Evolutionary conservation across 2,797 vertebrate genomes (phyloP).

Genomic region (Acrossocheilus wenchowensis): DNA sequence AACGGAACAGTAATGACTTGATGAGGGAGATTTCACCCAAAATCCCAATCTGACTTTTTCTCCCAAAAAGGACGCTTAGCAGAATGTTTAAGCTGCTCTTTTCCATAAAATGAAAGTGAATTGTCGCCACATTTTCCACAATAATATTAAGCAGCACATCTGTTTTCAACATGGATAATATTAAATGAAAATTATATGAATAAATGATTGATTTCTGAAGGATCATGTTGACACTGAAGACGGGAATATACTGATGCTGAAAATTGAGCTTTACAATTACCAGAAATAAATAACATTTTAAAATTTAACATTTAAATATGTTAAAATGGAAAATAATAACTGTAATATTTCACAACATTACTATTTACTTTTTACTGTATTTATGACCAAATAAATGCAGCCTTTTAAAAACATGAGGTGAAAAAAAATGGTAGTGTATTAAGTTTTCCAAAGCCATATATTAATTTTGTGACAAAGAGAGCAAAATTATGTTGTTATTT

Average conservation of each 20-base stretch:
- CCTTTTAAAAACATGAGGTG: not conserved
- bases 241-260: not conserved
- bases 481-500: not conserved
- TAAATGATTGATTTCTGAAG: not conserved
- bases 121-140: not conserved
- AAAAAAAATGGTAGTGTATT: not conserved
- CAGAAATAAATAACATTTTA: not conserved
- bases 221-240: not conserved
- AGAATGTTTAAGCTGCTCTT: not conserved
- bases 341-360: not conserved
- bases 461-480: not conserved
- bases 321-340: not conserved
- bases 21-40: not conserved
- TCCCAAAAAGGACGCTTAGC: not conserved
- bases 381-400: not conserved
- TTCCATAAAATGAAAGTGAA: not conserved
- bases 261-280: not conserved
- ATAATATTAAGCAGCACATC: not conserved
- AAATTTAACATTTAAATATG: not conserved
- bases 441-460: not conserved
- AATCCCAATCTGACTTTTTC: not conserved
- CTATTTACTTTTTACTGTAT: not conserved
- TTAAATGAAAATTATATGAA: not conserved
- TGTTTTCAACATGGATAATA: not conserved
- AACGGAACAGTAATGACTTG: not conserved